These are phyloP conservation scores for Sandelia bainsii DNA, from an alignment of 2,797 vertebrate genomes.

Conservation along the genomic window DNA sequence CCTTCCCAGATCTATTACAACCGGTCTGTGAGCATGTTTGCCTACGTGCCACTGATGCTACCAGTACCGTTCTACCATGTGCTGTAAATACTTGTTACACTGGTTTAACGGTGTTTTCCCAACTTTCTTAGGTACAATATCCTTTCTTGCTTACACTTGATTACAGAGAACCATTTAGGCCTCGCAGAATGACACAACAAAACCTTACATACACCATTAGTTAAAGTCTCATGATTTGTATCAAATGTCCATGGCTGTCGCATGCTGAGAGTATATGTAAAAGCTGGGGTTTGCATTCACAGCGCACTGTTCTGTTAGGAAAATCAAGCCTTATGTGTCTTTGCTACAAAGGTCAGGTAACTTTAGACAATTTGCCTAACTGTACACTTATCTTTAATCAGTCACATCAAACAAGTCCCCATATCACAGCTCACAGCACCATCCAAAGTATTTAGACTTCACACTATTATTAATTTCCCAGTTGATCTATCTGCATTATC, in stretches of 20 bases:
- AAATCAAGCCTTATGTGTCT: conserved; percentile 66
- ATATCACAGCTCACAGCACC: conserved; percentile 23
- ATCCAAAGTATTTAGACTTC: conserved; percentile 24
- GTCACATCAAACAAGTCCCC: conserved; percentile 47
- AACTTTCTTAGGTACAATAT: neutral
- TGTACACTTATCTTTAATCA: conserved; percentile 58
- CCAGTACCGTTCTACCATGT: neutral
- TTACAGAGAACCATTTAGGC: neutral
- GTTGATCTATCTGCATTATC: neutral
- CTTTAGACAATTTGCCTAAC: conserved; percentile 78
- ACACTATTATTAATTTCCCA: neutral
- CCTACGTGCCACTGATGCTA: conserved; percentile 5
- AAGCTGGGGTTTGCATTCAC: conserved; percentile 52
- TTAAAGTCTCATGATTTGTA: conserved; percentile 28
- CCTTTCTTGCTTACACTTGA: neutral
- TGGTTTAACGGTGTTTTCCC: conserved; percentile 63
- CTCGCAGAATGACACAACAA: conserved; percentile 5
- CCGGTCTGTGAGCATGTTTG: conserved; percentile 71
- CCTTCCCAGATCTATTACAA: conserved; percentile 62
- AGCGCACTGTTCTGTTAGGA: conserved; percentile 60
- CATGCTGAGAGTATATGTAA: conserved; percentile 49
- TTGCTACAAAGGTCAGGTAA: conserved; percentile 55
- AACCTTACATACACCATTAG: neutral
- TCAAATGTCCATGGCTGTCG: conserved; percentile 17
- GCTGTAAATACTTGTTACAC: conserved; percentile 48